A percentile compares a stretch with the other conserved stretches of the same genome.
phyloP scores from a whole-genome alignment of 1,140 invertebrate species.

The Whitmania pigra region DNA sequence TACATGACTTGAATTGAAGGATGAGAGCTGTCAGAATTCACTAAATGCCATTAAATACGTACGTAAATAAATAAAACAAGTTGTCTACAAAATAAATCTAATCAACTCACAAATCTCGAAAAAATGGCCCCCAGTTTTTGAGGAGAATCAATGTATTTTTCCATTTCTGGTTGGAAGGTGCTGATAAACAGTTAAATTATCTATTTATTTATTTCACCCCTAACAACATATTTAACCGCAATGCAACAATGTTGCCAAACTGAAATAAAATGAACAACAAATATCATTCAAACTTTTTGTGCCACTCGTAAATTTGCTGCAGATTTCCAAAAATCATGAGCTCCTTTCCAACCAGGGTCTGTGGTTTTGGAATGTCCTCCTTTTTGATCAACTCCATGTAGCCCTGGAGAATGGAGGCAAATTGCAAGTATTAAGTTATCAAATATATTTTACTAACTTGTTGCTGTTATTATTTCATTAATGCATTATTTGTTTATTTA shows the following conservation, averaged over 20 bases:
- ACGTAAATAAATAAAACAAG: no score
- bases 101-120: slow-evolving; percentile 44
- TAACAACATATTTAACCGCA: no score
- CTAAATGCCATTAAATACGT: no score
- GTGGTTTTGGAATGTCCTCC: slow-evolving; percentile 64
- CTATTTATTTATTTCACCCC: no score
- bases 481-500: no score
- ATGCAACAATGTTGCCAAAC: no score
- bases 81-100: slow-evolving; percentile 20
- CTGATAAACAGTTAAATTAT: slow-evolving; percentile 46
- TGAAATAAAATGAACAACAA: neutral
- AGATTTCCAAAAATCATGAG: slow-evolving; percentile 98
- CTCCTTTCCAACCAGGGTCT: slow-evolving; percentile 76
- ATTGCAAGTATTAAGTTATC: no score
- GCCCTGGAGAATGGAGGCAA: slow-evolving; percentile 31
- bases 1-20: no score
- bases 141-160: slow-evolving; percentile 70
- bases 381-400: slow-evolving; percentile 40
- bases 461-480: no score
- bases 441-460: no score
- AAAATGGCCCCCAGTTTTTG: slow-evolving; percentile 52
- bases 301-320: slow-evolving; percentile 95
- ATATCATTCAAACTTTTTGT: slow-evolving; percentile 74
- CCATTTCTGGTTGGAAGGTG: slow-evolving; percentile 73
- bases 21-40: no score